These are phyloP conservation scores for Jordanella pulchra DNA, from an alignment of 2,797 vertebrate genomes.

Conservation along the genomic window DNA sequence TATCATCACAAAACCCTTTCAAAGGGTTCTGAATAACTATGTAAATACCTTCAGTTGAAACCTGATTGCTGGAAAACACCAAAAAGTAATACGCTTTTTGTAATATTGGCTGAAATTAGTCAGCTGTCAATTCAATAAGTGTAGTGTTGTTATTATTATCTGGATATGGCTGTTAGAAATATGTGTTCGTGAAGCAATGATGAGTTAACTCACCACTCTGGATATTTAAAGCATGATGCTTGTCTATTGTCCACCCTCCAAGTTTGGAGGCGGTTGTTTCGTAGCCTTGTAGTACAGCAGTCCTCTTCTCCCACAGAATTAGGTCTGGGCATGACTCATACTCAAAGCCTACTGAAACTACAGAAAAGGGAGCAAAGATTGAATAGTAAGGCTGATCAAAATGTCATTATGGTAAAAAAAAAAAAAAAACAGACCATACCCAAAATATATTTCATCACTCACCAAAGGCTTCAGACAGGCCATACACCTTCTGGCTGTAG, in stretches of 20 bases:
- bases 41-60: background rate
- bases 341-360: constrained; percentile 97
- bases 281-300: constrained; percentile 92
- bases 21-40: background rate
- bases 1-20: background rate
- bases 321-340: constrained; percentile 99
- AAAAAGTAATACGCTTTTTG: background rate
- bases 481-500: constrained; percentile 97
- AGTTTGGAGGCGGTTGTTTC: constrained; percentile 94
- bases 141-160: constrained; percentile 9
- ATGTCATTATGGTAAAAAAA: background rate
- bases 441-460: constrained; percentile 52
- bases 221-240: constrained; percentile 95
- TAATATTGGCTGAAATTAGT: background rate
- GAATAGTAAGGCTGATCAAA: constrained; percentile 1
- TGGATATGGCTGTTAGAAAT: too few relatives aligned
- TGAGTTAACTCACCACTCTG: constrained; percentile 87
- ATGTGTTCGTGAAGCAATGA: background rate
- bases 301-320: constrained; percentile 98
- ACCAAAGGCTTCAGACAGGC: constrained; percentile 95
- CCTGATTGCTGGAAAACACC: background rate
- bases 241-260: constrained; percentile 94
- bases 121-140: background rate
- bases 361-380: constrained; percentile 7
- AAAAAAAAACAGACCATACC: background rate